These are phyloP conservation scores for Melanotaenia maccullochi DNA, from an alignment of 2,797 vertebrate genomes.

Conservation along the genomic window DNA sequence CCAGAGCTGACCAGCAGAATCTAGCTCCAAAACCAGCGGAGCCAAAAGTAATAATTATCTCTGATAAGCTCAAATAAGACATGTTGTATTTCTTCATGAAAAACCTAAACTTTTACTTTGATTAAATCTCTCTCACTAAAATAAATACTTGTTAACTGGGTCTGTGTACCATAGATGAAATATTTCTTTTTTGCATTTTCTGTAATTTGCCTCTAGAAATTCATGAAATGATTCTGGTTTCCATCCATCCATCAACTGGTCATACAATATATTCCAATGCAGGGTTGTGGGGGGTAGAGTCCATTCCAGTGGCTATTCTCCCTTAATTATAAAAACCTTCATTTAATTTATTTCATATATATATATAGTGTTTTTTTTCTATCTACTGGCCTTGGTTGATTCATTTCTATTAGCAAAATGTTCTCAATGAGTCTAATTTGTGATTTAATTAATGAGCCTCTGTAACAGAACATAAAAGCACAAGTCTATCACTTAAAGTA, in stretches of 20 bases:
- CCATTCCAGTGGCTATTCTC: slow-evolving; percentile 10
- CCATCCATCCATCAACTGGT: no score
- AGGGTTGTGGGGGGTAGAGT: no score
- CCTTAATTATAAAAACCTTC: slow-evolving; percentile 40
- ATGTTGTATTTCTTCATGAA: neutral
- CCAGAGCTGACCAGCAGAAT: neutral
- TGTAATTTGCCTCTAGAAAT: neutral
- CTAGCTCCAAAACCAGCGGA: neutral
- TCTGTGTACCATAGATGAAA: neutral
- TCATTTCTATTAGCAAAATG: slow-evolving; percentile 2
- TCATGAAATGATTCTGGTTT: neutral
- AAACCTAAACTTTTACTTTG: neutral
- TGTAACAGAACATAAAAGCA: neutral
- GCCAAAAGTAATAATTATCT: no score
- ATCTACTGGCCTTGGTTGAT: neutral
- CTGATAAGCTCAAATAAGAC: no score
- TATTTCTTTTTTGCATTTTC: neutral
- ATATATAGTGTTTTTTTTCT: neutral
- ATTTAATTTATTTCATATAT: no score
- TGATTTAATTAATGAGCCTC: neutral
- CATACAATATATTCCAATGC: no score
- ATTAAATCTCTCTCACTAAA: neutral
- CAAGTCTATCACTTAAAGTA: neutral
- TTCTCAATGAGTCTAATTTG: neutral
- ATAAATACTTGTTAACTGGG: neutral